Evolutionary conservation across 2,113 vertebrate genomes (phyloP).

Genomic region (Falco punctatus): DNA sequence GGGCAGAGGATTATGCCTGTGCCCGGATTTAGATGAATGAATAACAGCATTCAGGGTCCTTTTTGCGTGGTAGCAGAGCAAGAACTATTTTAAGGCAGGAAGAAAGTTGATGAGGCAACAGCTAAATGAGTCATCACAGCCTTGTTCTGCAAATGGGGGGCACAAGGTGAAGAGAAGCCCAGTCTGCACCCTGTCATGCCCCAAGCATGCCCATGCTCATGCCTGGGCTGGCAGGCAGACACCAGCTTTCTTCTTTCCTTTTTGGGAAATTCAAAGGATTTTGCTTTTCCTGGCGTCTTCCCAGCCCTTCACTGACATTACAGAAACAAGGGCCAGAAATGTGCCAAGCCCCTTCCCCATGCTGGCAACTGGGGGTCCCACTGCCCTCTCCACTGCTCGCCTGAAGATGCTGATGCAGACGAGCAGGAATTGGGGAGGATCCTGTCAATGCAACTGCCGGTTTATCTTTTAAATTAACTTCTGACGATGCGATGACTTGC

Average conservation of each 20-base stretch:
- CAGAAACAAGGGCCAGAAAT: background rate
- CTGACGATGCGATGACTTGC: background rate
- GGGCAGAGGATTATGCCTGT: background rate
- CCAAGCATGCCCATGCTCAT: fast-evolving
- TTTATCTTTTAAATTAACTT: background rate
- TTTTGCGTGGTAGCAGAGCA: background rate
- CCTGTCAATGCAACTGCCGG: fast-evolving
- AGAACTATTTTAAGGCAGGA: background rate
- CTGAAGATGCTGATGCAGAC: background rate
- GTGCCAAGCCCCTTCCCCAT: background rate
- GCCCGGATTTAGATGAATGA: background rate
- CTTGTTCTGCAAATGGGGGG: background rate
- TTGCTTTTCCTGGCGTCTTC: background rate
- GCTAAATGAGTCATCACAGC: background rate
- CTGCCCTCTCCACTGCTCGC: background rate
- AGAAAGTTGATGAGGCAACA: background rate
- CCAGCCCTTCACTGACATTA: background rate
- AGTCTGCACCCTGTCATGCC: background rate
- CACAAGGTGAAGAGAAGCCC: background rate
- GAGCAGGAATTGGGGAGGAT: background rate
- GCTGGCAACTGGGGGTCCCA: background rate
- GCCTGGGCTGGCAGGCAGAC: background rate
- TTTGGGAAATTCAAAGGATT: background rate
- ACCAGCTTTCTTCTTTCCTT: background rate
- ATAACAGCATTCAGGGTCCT: background rate